Percentiles rank a stretch among this genome's conserved stretches.
These are phyloP conservation scores for Anolis carolinensis DNA, from an alignment of 2,113 vertebrate species.

Conservation along the genomic window DNA sequence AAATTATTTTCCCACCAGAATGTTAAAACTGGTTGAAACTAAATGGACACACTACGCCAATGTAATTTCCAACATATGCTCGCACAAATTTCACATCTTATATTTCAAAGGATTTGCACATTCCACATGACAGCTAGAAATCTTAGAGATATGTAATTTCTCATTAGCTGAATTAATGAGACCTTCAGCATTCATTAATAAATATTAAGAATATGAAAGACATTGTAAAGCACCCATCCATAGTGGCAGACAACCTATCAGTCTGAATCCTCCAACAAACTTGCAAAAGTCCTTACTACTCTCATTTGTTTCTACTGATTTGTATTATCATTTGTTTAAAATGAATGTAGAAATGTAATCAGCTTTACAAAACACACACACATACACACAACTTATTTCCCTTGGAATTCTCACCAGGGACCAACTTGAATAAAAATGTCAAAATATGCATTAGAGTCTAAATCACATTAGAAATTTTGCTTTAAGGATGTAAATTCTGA, in stretches of 20 bases:
- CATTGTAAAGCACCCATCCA: constrained; percentile 51
- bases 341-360: too few relatives aligned
- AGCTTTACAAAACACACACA: too few relatives aligned
- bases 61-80: background rate
- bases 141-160: background rate
- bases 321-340: too few relatives aligned
- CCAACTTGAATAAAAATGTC: too few relatives aligned
- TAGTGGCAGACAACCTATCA: background rate
- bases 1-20: too few relatives aligned
- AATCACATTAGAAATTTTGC: too few relatives aligned
- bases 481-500: too few relatives aligned
- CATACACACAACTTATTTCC: too few relatives aligned
- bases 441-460: too few relatives aligned
- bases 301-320: background rate
- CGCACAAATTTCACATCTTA: background rate
- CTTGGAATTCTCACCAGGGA: too few relatives aligned
- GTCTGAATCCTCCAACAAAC: constrained; percentile 2
- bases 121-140: background rate
- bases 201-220: constrained; percentile 52
- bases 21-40: too few relatives aligned
- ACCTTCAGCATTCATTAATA: constrained; percentile 55
- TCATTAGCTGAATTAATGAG: constrained; percentile 36
- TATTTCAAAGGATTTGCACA: background rate
- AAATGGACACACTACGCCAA: too few relatives aligned
- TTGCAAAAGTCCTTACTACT: background rate